Percentiles rank a stretch among this genome's conserved stretches.
phyloP scores from a whole-genome alignment of 2,888 invertebrate species.

The Limnephilus lunatus region DNA sequence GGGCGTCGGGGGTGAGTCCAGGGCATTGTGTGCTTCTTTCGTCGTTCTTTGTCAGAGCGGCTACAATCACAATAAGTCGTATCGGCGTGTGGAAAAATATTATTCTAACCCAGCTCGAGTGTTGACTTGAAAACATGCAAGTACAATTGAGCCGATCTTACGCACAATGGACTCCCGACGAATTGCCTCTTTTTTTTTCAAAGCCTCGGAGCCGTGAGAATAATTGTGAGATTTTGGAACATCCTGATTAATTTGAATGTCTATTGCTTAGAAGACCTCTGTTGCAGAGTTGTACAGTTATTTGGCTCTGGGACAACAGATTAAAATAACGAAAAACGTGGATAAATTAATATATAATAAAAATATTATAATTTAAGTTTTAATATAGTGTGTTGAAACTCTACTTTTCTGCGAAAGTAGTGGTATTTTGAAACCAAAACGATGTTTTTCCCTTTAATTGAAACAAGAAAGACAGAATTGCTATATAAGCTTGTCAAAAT shows the following conservation, averaged over 20 bases:
- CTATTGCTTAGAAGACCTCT: not conserved
- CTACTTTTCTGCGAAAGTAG: too few relatives aligned
- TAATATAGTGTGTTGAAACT: too few relatives aligned
- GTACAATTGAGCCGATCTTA: conserved; percentile 63
- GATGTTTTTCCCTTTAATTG: too few relatives aligned
- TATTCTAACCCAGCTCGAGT: conserved; percentile 50
- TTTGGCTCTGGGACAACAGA: not conserved
- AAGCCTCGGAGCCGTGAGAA: conserved; percentile 45
- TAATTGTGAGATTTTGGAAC: not conserved
- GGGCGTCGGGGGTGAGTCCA: conserved; percentile 45
- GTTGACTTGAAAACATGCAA: conserved; percentile 59
- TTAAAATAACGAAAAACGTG: too few relatives aligned
- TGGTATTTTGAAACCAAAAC: too few relatives aligned
- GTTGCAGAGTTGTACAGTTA: not conserved
- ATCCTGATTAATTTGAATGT: not conserved
- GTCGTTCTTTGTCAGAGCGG: conserved; percentile 5
- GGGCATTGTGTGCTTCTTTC: not conserved
- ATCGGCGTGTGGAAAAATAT: not conserved
- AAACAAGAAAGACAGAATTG: too few relatives aligned
- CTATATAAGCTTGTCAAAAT: too few relatives aligned
- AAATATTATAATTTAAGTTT: too few relatives aligned
- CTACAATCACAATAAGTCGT: not conserved
- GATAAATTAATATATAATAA: too few relatives aligned
- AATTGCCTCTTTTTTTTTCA: conserved; percentile 56
- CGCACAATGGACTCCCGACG: conserved; percentile 46